phyloP scores from a whole-genome alignment of 2,888 invertebrate species.

The Trilocha varians region DNA sequence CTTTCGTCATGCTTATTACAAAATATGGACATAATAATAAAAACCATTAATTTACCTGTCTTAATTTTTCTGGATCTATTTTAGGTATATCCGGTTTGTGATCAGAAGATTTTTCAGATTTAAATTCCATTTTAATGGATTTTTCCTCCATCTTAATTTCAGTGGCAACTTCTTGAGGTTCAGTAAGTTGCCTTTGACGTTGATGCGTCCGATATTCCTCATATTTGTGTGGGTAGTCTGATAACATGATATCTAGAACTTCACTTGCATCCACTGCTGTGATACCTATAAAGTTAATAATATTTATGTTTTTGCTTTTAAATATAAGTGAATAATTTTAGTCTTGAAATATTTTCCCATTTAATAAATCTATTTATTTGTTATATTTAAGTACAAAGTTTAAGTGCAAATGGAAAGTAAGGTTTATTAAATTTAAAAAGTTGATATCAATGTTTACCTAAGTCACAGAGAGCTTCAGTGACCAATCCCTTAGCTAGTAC shows the following conservation, averaged over 20 bases:
- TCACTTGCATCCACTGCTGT: conserved; percentile 94
- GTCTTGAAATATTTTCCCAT: too few relatives aligned
- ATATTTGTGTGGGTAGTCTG: conserved; percentile 96
- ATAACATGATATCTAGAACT: conserved; percentile 94
- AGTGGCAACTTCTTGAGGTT: conserved; percentile 15
- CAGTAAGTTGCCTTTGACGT: conserved; percentile 61
- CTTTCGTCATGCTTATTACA: too few relatives aligned
- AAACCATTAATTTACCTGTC: conserved; percentile 39
- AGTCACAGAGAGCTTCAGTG: conserved; percentile 92
- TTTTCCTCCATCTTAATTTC: conserved; percentile 37
- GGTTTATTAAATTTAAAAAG: too few relatives aligned
- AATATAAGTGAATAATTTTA: neutral
- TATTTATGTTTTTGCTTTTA: neutral
- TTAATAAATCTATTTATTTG: too few relatives aligned
- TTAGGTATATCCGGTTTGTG: conserved; percentile 49
- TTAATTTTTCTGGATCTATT: conserved; percentile 52
- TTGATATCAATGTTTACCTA: conserved; percentile 75
- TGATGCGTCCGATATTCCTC: conserved; percentile 88
- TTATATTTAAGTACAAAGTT: too few relatives aligned
- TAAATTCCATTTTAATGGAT: conserved; percentile 37
- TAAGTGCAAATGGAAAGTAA: neutral
- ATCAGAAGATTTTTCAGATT: conserved; percentile 34
- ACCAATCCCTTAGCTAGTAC: conserved; percentile 87
- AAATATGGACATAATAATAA: too few relatives aligned
- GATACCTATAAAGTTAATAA: conserved; percentile 76